phyloP scores from a whole-genome alignment of 2,888 invertebrate species.

The Pachycephus smyrnensis region DNA sequence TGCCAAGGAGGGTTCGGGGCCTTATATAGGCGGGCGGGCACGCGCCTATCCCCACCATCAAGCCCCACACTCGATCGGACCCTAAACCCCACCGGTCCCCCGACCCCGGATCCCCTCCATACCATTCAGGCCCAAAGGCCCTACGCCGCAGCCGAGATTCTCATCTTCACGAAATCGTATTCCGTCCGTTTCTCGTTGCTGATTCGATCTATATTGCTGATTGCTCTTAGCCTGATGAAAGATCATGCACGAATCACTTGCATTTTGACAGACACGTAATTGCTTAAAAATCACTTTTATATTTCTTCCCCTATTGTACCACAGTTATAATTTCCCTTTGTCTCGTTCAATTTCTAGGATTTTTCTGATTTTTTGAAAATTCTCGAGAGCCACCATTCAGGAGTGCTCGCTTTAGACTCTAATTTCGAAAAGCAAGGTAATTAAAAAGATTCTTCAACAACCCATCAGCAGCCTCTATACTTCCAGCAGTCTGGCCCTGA shows the following conservation, averaged over 20 bases:
- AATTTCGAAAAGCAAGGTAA: not conserved
- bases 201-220: no score
- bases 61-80: conserved; percentile 67
- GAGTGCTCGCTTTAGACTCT: not conserved
- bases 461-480: not conserved
- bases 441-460: not conserved
- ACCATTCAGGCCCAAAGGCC: conserved; percentile 64
- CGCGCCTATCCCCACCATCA: conserved; percentile 75
- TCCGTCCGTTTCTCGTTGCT: not conserved
- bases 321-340: no score
- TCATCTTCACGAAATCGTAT: conserved; percentile 47
- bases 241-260: no score
- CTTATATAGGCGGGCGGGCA: conserved; percentile 69
- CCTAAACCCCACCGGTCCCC: conserved; percentile 64
- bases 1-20: conserved; percentile 61
- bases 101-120: conserved; percentile 62
- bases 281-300: no score
- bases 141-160: conserved; percentile 61
- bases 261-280: no score
- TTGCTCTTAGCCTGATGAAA: no score
- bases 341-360: no score
- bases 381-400: not conserved
- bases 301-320: no score
- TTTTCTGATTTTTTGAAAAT: not conserved
- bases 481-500: conserved; percentile 5